These are phyloP conservation scores for Balaeniceps rex DNA, from an alignment of 2,113 vertebrate species.

Conservation along the genomic window DNA sequence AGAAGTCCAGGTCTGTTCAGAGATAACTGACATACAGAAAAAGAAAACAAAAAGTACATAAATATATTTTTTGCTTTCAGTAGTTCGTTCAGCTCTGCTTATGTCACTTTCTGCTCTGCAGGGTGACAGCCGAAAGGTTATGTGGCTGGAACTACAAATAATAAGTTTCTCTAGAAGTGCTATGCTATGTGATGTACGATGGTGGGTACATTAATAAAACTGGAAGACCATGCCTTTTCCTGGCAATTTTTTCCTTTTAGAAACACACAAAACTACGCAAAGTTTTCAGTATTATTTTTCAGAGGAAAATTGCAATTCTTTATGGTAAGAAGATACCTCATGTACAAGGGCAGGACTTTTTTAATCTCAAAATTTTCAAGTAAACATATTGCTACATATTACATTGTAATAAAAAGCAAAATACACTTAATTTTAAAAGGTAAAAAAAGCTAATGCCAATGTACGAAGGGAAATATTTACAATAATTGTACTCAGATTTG, in stretches of 20 bases:
- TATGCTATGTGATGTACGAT: neutral
- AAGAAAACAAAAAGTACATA: neutral
- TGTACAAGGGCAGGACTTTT: neutral
- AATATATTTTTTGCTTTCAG: neutral
- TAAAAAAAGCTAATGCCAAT: neutral
- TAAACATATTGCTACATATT: neutral
- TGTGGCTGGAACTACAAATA: neutral
- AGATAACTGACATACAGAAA: neutral
- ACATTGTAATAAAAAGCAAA: neutral
- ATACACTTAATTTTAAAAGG: neutral
- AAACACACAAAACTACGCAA: neutral
- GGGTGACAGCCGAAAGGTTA: neutral
- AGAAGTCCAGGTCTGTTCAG: neutral
- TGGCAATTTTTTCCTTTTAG: neutral
- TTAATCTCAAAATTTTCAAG: neutral
- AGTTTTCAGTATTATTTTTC: neutral
- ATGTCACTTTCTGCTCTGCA: neutral
- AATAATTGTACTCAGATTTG: neutral
- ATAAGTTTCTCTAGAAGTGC: neutral
- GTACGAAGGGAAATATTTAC: neutral
- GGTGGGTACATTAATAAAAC: neutral
- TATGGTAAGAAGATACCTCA: neutral
- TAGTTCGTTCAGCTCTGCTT: neutral
- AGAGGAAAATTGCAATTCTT: neutral
- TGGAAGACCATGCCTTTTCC: neutral